These are phyloP conservation scores for Hucho hucho DNA, from an alignment of 2,113 vertebrate genomes.

Conservation along the genomic window DNA sequence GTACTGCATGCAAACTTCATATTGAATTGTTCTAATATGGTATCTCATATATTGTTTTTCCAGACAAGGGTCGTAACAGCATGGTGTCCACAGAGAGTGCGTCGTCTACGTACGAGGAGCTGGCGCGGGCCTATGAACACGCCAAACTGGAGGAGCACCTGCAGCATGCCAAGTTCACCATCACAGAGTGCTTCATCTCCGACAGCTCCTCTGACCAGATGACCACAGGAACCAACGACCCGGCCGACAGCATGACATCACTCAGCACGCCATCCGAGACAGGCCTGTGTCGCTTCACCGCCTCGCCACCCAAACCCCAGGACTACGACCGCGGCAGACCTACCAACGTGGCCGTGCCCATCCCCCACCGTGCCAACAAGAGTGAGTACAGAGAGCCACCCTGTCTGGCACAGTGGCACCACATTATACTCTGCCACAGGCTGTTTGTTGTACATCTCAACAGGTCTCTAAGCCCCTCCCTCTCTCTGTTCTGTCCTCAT, in stretches of 20 bases:
- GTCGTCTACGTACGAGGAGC: conserved; percentile 94
- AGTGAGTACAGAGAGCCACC: conserved; percentile 69
- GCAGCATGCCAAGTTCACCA: conserved; percentile 95
- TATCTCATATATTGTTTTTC: not conserved
- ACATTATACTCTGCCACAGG: not conserved
- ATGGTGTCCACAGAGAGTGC: conserved; percentile 98
- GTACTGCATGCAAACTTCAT: not conserved
- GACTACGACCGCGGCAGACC: conserved; percentile 85
- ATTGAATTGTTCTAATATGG: not conserved
- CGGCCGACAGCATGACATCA: conserved; percentile 94
- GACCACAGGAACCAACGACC: conserved; percentile 94
- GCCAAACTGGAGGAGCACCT: conserved; percentile 96
- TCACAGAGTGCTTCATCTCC: conserved; percentile 96
- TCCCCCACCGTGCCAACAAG: conserved; percentile 94
- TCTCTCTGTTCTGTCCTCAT: not conserved
- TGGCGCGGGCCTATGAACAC: conserved; percentile 92
- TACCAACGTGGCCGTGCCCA: conserved; percentile 89
- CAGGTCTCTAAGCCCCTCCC: not conserved
- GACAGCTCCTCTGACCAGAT: conserved; percentile 97
- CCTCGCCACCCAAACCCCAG: conserved; percentile 72
- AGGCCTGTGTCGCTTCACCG: conserved; percentile 73
- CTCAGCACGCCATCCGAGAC: conserved; percentile 77
- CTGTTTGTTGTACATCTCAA: not conserved
- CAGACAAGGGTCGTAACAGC: conserved; percentile 97
- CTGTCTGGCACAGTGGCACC: not conserved